Evolutionary conservation across 2,888 invertebrate species (phyloP).

Genomic region (Cryptocheilus praepositus): DNA sequence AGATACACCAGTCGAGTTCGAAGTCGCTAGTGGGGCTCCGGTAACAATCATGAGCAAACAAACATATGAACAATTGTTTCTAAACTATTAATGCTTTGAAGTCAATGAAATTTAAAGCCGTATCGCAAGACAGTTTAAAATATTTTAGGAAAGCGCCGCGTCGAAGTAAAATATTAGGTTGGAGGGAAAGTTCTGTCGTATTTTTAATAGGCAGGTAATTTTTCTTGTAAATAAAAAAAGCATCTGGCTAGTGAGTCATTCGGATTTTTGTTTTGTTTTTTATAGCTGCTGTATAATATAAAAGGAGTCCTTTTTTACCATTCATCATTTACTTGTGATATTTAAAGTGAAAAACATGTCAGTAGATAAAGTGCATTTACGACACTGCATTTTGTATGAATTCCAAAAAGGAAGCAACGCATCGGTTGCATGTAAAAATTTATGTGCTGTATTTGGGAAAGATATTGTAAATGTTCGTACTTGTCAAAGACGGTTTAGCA

Average conservation of each 20-base stretch:
- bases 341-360: too few species aligned
- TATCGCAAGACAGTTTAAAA: slow-evolving; percentile 9
- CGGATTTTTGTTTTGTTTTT: too few species aligned
- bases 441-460: too few species aligned
- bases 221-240: slow-evolving; percentile 23
- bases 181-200: not conserved
- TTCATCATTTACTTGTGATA: too few species aligned
- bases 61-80: not conserved
- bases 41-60: not conserved
- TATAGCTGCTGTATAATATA: too few species aligned
- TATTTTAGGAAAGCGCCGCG: not conserved
- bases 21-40: not conserved
- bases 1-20: not conserved
- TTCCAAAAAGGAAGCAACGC: too few species aligned
- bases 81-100: not conserved
- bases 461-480: too few species aligned
- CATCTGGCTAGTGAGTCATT: slow-evolving; percentile 19
- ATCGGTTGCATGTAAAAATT: too few species aligned
- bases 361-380: too few species aligned
- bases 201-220: not conserved
- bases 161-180: not conserved
- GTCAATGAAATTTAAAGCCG: not conserved
- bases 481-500: too few species aligned
- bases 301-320: too few species aligned
- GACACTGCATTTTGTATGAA: too few species aligned